These are phyloP conservation scores for Meteorus sp. DNA, from an alignment of 1,140 invertebrate species.

Conservation along the genomic window DNA sequence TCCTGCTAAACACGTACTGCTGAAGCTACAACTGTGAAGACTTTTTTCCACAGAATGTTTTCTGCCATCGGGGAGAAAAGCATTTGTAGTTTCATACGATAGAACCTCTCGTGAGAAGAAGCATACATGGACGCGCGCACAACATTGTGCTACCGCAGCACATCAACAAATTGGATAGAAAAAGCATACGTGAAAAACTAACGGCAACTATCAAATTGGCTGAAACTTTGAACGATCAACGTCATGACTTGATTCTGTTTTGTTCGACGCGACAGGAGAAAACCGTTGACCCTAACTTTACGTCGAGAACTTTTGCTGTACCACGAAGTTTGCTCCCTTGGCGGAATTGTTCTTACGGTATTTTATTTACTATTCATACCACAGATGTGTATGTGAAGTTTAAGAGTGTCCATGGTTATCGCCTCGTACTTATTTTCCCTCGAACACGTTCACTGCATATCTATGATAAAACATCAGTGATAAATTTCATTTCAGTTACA, in stretches of 20 bases:
- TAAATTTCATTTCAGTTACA: too few relatives aligned
- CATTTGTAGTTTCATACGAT: neutral
- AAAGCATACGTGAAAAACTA: slow-evolving; percentile 25
- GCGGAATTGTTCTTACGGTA: neutral
- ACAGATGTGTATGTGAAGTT: too few relatives aligned
- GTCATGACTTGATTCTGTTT: slow-evolving; percentile 22
- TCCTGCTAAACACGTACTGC: slow-evolving; percentile 17
- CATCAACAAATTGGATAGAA: slow-evolving; percentile 10
- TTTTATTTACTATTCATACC: too few relatives aligned
- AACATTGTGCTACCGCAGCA: slow-evolving; percentile 1
- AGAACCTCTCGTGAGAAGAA: slow-evolving; percentile 1
- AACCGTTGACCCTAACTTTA: neutral
- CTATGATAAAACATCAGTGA: too few relatives aligned
- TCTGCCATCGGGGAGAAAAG: neutral
- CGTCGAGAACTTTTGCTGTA: neutral
- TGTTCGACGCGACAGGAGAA: neutral
- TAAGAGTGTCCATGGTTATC: too few relatives aligned
- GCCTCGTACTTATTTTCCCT: too few relatives aligned
- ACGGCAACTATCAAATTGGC: slow-evolving; percentile 24
- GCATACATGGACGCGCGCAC: neutral
- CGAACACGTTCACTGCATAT: too few relatives aligned
- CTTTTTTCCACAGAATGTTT: too few relatives aligned
- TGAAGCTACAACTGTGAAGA: too few relatives aligned
- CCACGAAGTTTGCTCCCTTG: neutral
- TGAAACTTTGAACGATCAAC: slow-evolving; percentile 20